phyloP scores from a whole-genome alignment of 2,888 invertebrate species.

The Volucella zonaria region DNA sequence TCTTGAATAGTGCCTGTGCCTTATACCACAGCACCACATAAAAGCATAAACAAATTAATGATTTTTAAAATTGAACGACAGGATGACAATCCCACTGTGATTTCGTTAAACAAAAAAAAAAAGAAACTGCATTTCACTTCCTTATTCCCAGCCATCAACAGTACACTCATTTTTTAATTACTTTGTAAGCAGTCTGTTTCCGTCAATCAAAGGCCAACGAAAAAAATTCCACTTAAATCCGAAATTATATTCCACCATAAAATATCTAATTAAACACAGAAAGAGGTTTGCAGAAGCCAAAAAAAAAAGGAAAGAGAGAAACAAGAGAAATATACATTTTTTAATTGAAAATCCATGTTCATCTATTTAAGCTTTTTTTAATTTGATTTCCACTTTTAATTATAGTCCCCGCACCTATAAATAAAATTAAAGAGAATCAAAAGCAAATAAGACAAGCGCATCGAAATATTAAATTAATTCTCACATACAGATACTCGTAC shows the following conservation, averaged over 20 bases:
- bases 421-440: background rate
- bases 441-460: slow-evolving; percentile 19
- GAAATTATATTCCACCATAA: slow-evolving; percentile 33
- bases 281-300: background rate
- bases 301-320: background rate
- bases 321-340: slow-evolving; percentile 6
- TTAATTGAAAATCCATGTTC: slow-evolving; percentile 44
- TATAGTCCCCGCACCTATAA: slow-evolving; percentile 15
- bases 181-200: slow-evolving; percentile 3
- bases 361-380: slow-evolving; percentile 30
- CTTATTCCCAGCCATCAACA: background rate
- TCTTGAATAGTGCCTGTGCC: no score
- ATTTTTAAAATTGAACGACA: background rate
- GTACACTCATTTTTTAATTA: background rate
- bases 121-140: slow-evolving; percentile 10
- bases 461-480: slow-evolving; percentile 36
- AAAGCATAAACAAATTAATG: background rate
- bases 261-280: slow-evolving; percentile 31
- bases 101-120: background rate
- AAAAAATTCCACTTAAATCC: slow-evolving; percentile 8
- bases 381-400: slow-evolving; percentile 47
- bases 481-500: slow-evolving; percentile 19
- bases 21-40: no score
- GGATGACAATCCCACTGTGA: background rate
- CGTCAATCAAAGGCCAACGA: background rate